Evolutionary conservation across 2,113 vertebrate genomes (phyloP).

Genomic region (Apistogramma diplotaenia): DNA sequence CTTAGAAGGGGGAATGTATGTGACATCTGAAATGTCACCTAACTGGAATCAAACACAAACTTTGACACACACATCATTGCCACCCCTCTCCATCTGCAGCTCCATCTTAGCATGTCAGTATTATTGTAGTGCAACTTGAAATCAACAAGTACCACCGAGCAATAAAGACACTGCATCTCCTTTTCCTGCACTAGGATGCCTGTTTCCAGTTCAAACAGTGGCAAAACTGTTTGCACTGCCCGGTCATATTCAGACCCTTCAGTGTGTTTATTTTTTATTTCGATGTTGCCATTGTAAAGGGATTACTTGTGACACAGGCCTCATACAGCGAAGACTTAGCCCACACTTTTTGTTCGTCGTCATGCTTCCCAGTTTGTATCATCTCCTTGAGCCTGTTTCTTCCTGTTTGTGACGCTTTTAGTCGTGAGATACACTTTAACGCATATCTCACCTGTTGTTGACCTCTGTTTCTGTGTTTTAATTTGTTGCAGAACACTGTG

Average conservation of each 20-base stretch:
- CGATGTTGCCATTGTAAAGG: slow-evolving; percentile 32
- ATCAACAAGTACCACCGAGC: slow-evolving; percentile 55
- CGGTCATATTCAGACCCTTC: slow-evolving; percentile 6
- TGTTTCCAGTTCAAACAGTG: slow-evolving; percentile 6
- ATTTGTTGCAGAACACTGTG: slow-evolving; percentile 67
- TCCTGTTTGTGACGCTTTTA: slow-evolving; percentile 42
- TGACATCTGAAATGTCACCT: background rate
- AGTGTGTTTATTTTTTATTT: slow-evolving; percentile 16
- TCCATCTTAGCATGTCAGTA: slow-evolving; percentile 63
- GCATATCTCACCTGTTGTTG: slow-evolving; percentile 59
- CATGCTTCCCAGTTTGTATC: background rate
- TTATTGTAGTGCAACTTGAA: slow-evolving; percentile 51
- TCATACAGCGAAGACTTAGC: background rate
- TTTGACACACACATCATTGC: background rate
- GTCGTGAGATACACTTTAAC: slow-evolving; percentile 38
- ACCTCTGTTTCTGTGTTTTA: slow-evolving; percentile 52
- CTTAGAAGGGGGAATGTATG: slow-evolving; percentile 44
- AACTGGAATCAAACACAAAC: slow-evolving; percentile 28
- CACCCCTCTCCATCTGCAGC: slow-evolving; percentile 28
- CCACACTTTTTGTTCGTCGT: slow-evolving; percentile 10
- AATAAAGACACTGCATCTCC: slow-evolving; percentile 58
- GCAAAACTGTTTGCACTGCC: slow-evolving; percentile 32
- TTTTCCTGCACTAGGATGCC: slow-evolving; percentile 20
- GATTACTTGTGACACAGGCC: slow-evolving; percentile 16
- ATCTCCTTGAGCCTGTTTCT: background rate